These are phyloP conservation scores for Lanius collurio DNA, from an alignment of 2,113 vertebrate genomes.

Conservation along the genomic window DNA sequence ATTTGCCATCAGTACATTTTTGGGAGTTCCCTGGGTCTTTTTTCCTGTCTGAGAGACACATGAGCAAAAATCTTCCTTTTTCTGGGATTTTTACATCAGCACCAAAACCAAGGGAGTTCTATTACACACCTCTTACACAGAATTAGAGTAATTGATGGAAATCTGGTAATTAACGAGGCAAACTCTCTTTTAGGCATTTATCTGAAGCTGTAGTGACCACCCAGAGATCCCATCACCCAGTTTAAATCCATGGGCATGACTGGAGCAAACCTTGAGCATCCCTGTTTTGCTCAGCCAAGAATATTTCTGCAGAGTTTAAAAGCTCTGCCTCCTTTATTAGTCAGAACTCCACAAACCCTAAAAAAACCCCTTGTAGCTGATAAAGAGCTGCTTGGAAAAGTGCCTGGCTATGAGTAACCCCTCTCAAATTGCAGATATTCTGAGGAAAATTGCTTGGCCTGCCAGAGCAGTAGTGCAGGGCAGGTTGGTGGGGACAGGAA, in stretches of 20 bases:
- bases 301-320: not conserved
- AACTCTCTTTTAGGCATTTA: not conserved
- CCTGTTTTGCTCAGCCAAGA: not conserved
- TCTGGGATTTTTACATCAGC: not conserved
- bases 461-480: not conserved
- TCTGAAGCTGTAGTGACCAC: not conserved
- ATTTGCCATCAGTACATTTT: no score
- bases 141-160: not conserved
- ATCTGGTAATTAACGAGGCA: not conserved
- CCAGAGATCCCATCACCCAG: not conserved
- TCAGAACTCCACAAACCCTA: not conserved
- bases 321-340: not conserved
- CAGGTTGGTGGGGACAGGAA: not conserved
- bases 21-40: not conserved
- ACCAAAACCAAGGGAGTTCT: not conserved
- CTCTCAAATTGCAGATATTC: not conserved
- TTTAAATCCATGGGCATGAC: rapidly evolving
- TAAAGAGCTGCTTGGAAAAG: slow-evolving; percentile 7
- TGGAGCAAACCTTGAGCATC: not conserved
- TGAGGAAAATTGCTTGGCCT: not conserved
- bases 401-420: slow-evolving; percentile 20
- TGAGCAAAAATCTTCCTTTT: not conserved
- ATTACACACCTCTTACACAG: not conserved
- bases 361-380: not conserved
- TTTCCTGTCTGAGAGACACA: not conserved